phyloP scores from a whole-genome alignment of 2,888 invertebrate species.

The Eurytoma californica region DNA sequence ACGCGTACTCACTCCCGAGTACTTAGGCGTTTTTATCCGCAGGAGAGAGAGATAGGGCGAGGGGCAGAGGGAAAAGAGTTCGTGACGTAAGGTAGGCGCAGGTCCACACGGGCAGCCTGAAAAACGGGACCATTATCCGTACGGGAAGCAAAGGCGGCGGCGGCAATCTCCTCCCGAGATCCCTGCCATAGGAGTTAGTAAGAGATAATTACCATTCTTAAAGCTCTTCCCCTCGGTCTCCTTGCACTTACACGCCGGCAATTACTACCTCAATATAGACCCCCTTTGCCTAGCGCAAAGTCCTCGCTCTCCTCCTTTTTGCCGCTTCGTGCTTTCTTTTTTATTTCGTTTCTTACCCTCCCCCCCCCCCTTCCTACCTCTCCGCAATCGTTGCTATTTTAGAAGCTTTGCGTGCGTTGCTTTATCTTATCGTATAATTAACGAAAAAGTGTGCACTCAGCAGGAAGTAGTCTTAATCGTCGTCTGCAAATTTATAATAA shows the following conservation, averaged over 20 bases:
- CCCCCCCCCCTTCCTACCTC: constrained; percentile 29
- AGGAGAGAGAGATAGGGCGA: background rate
- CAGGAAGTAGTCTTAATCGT: too few relatives aligned
- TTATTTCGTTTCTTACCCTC: constrained; percentile 21
- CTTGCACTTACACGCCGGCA: constrained; percentile 61
- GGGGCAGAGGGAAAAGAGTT: constrained; percentile 31
- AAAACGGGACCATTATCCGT: constrained; percentile 60
- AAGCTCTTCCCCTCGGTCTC: constrained; percentile 54
- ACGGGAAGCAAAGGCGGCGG: constrained; percentile 33
- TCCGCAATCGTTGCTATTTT: background rate
- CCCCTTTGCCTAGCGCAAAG: constrained; percentile 53
- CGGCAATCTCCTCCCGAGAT: constrained; percentile 58
- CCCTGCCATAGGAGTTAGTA: constrained; percentile 59
- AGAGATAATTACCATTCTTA: constrained; percentile 62
- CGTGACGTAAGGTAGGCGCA: constrained; percentile 58
- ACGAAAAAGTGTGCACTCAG: too few relatives aligned
- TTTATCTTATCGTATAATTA: too few relatives aligned
- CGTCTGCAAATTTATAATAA: too few relatives aligned
- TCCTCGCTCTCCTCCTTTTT: constrained; percentile 56
- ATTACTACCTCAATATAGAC: constrained; percentile 60
- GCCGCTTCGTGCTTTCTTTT: background rate
- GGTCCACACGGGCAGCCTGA: constrained; percentile 54
- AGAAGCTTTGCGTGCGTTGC: too few relatives aligned
- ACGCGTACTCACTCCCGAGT: background rate
- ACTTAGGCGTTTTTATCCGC: background rate